phyloP scores from a whole-genome alignment of 1,140 invertebrate genomes.

The Drosophila bifasciata region DNA sequence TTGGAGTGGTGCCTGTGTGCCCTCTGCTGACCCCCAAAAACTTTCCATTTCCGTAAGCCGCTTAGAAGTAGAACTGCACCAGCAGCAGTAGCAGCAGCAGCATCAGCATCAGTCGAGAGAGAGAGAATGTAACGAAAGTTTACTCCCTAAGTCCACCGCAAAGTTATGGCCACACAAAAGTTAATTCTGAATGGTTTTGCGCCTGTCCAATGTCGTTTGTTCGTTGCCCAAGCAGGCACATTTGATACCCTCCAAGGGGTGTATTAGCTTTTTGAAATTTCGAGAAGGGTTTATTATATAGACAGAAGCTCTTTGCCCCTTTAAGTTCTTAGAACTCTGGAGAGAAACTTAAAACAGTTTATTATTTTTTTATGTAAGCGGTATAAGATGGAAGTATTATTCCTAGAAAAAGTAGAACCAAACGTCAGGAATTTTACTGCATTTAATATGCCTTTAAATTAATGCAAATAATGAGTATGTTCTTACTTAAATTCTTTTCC shows the following conservation, averaged over 20 bases:
- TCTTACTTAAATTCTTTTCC: too few species aligned
- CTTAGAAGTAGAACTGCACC: slow-evolving; percentile 46
- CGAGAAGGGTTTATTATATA: too few species aligned
- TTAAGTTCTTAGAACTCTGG: too few species aligned
- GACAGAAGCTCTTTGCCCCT: too few species aligned
- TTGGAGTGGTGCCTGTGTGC: slow-evolving; percentile 5
- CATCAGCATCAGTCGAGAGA: neutral
- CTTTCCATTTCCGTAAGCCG: slow-evolving; percentile 42
- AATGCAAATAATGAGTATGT: too few species aligned
- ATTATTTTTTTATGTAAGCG: too few species aligned
- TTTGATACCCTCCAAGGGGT: slow-evolving; percentile 13
- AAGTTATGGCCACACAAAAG: slow-evolving; percentile 63
- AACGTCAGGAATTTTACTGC: too few species aligned
- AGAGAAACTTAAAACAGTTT: too few species aligned
- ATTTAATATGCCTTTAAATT: too few species aligned
- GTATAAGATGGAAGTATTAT: too few species aligned
- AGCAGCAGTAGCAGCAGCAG: slow-evolving; percentile 4
- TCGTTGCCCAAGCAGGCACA: slow-evolving; percentile 44
- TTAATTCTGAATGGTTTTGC: slow-evolving; percentile 48
- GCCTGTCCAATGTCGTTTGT: slow-evolving; percentile 10
- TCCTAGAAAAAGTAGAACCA: too few species aligned
- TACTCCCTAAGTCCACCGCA: slow-evolving; percentile 51
- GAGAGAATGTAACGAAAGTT: slow-evolving; percentile 62
- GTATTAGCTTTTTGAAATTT: too few species aligned
- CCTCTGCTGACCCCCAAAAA: neutral